Evolutionary conservation across 2,797 vertebrate species (phyloP).

Genomic region (Paramormyrops hopkinsi): DNA sequence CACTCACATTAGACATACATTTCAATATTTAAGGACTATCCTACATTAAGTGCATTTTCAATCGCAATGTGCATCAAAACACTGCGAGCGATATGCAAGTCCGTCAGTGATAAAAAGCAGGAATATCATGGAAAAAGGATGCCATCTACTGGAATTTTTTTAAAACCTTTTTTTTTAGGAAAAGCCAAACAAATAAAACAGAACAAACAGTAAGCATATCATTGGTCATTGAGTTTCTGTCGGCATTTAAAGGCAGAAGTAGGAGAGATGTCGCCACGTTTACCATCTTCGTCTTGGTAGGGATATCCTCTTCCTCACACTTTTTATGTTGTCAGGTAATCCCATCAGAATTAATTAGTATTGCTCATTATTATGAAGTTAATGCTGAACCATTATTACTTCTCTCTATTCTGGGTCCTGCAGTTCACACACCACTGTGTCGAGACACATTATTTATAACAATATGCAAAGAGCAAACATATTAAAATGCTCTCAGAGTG

Average conservation of each 20-base stretch:
- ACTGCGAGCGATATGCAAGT: background rate
- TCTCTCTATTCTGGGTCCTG: background rate
- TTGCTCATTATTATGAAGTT: background rate
- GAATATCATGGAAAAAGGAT: constrained; percentile 46
- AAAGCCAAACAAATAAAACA: background rate
- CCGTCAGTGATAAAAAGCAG: constrained; percentile 15
- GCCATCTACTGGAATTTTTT: constrained; percentile 56
- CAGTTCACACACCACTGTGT: background rate
- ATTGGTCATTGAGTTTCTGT: background rate
- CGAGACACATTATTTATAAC: background rate
- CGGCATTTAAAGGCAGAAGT: background rate
- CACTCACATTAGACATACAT: constrained; percentile 4
- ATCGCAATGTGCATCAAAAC: background rate
- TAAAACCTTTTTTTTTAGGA: background rate
- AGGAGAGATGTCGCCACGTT: background rate
- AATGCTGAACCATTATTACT: background rate
- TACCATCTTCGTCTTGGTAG: background rate
- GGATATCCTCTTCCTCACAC: background rate
- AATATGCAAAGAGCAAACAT: background rate
- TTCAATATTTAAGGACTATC: background rate
- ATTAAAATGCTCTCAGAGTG: background rate
- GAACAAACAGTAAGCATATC: background rate
- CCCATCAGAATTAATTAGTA: background rate
- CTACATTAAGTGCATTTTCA: background rate
- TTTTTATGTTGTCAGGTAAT: background rate